These are phyloP conservation scores for Phallusia fumigata DNA, from an alignment of 23 tunicate genomes.

Conservation along the genomic window DNA sequence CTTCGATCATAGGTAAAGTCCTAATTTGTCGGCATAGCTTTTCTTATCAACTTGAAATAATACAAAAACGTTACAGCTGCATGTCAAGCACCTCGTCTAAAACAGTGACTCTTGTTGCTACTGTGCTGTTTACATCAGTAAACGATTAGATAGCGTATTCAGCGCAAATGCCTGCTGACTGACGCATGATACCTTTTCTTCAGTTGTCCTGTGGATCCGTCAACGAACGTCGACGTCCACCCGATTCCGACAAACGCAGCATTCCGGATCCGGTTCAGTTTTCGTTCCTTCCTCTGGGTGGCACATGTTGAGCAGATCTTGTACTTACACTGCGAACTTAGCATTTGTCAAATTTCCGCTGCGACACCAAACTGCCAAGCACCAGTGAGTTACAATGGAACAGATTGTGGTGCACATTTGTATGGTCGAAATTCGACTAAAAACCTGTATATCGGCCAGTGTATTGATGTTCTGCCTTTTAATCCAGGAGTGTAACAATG, in stretches of 20 bases:
- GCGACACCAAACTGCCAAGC: neutral
- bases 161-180: no score
- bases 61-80: no score
- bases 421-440: no score
- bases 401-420: no score
- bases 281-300: constrained; percentile 4
- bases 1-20: neutral
- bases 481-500: neutral
- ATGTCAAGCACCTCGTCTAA: no score
- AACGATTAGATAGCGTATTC: no score
- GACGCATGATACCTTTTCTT: no score
- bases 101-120: neutral
- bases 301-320: neutral
- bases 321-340: neutral
- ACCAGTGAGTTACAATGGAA: neutral
- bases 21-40: no score
- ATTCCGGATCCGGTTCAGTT: neutral
- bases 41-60: no score
- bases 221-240: neutral
- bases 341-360: neutral
- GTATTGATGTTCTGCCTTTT: neutral
- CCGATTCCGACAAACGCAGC: neutral
- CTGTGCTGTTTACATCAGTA: neutral
- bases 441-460: neutral
- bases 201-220: neutral